Conservation (phyloP, 2,797 vertebrate genomes). For the Syndactyla subalaris region DNA sequence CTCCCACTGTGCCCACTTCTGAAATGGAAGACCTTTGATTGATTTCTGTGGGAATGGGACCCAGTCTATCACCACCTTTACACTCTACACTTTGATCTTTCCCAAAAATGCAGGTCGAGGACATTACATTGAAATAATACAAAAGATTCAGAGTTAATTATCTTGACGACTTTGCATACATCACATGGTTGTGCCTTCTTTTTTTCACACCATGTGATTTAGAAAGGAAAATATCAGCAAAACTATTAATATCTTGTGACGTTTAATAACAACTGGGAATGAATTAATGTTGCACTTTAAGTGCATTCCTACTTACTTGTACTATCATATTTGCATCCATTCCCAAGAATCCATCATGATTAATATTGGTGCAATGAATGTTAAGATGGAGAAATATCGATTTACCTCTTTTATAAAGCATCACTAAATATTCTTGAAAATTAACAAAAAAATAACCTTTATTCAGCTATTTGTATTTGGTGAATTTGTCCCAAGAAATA, state of each 20-base stretch:
- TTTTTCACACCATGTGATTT: background rate
- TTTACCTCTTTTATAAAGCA: background rate
- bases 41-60: slow-evolving; percentile 48
- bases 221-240: slow-evolving; percentile 26
- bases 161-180: background rate
- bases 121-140: background rate
- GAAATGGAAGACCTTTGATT: slow-evolving; percentile 34
- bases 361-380: background rate
- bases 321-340: background rate
- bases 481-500: slow-evolving; percentile 11
- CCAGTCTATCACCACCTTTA: background rate
- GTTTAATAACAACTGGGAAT: slow-evolving; percentile 25
- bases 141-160: slow-evolving; percentile 19
- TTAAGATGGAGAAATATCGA: background rate
- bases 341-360: background rate
- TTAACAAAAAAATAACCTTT: background rate
- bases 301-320: background rate
- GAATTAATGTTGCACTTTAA: slow-evolving; percentile 28
- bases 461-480: background rate
- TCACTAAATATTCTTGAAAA: background rate
- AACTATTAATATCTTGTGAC: slow-evolving; percentile 30
- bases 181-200: background rate
- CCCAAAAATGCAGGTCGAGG: background rate
- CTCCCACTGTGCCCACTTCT: slow-evolving; percentile 26
- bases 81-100: slow-evolving; percentile 30